Evolutionary conservation across 1,140 invertebrate genomes (phyloP).

Genomic region (Littorina saxatilis): DNA sequence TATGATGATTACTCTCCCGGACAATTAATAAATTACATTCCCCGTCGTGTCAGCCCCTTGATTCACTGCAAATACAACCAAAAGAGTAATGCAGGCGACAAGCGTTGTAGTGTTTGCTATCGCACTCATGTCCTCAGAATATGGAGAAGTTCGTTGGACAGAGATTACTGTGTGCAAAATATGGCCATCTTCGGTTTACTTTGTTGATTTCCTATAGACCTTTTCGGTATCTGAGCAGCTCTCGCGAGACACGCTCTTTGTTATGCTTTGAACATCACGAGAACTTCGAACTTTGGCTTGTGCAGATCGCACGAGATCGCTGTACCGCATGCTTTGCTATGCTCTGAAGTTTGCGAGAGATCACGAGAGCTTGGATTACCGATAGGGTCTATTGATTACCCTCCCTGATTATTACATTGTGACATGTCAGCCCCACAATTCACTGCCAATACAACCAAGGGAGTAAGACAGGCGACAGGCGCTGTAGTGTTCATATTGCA

Average conservation of each 20-base stretch:
- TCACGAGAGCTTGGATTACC: no score
- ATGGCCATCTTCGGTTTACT: not conserved
- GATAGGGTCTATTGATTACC: not conserved
- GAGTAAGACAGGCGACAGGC: slow-evolving; percentile 18
- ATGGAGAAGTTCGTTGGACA: not conserved
- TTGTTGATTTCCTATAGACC: no score
- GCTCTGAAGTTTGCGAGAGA: no score
- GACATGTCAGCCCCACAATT: slow-evolving; percentile 21
- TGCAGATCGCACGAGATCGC: no score
- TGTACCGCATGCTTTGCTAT: no score
- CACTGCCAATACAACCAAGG: slow-evolving; percentile 12
- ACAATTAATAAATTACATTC: no score
- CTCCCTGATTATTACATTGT: not conserved
- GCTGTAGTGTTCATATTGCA: not conserved
- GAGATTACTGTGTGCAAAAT: not conserved
- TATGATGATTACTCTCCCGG: no score
- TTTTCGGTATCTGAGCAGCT: no score
- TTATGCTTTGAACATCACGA: no score
- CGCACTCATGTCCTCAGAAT: slow-evolving; percentile 7
- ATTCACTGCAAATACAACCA: slow-evolving; percentile 28
- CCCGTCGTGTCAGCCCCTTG: slow-evolving; percentile 23
- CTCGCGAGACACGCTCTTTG: no score
- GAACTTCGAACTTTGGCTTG: no score
- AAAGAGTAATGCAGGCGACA: slow-evolving; percentile 10
- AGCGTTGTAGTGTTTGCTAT: not conserved